Base-by-base conservation (phyloP, 2,113 vertebrate species). In the Pygoscelis adeliae region DNA sequence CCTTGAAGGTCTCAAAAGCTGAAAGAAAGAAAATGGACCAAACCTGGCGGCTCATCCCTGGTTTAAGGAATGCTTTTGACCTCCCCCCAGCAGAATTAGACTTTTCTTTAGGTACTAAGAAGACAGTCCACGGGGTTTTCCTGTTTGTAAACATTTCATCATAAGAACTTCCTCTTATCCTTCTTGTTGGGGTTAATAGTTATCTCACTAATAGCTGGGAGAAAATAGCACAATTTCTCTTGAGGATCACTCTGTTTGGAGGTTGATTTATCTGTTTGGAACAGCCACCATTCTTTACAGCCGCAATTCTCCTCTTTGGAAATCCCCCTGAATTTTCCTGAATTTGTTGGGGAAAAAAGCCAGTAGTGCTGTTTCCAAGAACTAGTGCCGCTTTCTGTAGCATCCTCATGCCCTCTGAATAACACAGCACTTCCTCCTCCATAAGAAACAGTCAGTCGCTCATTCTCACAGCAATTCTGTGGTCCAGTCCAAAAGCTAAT, bases 91-190 rank as follows among this genome's bases (percentile, higher is more conserved):
- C 32, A 96, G 62, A 91, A 76, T 6, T 11, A 38, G 30, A 50
- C 21, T 61, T 87, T 74, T 83, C 67, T 95, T 83, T 69, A 42
- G 38, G 21, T 63, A 59, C 20, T 63, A 56, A 63, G 73, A 91
- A 58, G n/a, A 49, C 25, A 55, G 82, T 26, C 52, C 53, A 8
- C 65, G 66, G 27, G 34, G 19, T 22, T 87, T 94, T 94, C 78
- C 96, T 95, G 47, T 83, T 89, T 85, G 62, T 79, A 96, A 95
- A 88, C 17, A 90, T 87, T 89, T 85, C 44, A 79, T 90, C 73
- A 25, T 40, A 85, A 93, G 65, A 85, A 82, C 38, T 95, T 95
- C 78, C 65, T 89, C 65, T 82, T 89, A 55, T 44, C 69, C 34
- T 93, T 94, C 81, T 84, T 4, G 0, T 79, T 79, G 70, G 46